Evolutionary conservation across 53 echinoderm and acorn worm genomes (phyloP), one percentile per base, ranked within the genome.

Genomic region (Echinarachnius parma): DNA sequence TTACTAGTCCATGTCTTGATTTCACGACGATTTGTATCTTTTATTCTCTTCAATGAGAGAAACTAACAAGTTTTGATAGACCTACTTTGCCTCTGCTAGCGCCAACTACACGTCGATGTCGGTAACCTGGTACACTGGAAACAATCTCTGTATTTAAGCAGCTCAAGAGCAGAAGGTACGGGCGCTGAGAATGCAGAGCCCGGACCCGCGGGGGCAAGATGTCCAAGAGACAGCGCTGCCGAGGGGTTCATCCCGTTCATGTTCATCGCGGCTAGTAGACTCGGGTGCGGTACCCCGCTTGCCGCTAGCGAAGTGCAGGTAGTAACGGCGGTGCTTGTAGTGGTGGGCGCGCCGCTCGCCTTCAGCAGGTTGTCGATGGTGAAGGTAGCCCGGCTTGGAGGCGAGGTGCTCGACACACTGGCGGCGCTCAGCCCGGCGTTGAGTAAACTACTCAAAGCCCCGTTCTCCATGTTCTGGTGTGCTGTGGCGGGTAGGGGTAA

Each of bases 121-220:
- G 88, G 77, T 66, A 81, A 59, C 30, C 98, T 88, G 62, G 85
- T 91, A 74, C 98, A 98, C 56, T 91, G 83, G 26, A 98, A 60
- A 77, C 98, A 85, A 44, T 88, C 88, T 67, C 98, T 91, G 67
- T 90, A 94, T 67, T 94, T 94, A 46, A 90, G 82, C 44, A 94
- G 76, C 74, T 98, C 98, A 31, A 91, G 77, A 5, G 70, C 59
- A 26, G 86, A 86, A 76, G 86, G 86, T 49, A 91, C 63, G 8
- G 91, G 91, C 25, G 91, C 82, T 32, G 91, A 81, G 49, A 91
- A 91, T 16, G 91, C 87, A 34, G 89, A 86, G 14, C 82, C 84
- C 28, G 87, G 81, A 45, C 84, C 88, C 3, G 81, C 61, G n/a
- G 82, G 74, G 14, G 84, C 59, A 57, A 64, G 76, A 32, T 66